Percentiles rank a stretch among this genome's conserved stretches.
These are phyloP conservation scores for Passer montanus DNA, from an alignment of 2,113 vertebrate genomes.

Conservation along the genomic window DNA sequence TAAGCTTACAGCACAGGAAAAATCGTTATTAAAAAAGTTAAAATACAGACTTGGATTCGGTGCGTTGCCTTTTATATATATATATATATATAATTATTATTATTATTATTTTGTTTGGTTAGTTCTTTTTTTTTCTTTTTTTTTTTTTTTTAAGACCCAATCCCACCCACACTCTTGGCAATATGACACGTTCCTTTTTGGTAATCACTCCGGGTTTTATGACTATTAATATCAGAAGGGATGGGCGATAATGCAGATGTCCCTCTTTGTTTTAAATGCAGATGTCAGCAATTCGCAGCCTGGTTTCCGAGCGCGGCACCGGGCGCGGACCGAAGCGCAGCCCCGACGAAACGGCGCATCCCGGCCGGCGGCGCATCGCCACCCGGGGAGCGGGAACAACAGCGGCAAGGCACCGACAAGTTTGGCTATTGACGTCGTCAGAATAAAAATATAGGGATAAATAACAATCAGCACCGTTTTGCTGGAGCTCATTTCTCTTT, in stretches of 20 bases:
- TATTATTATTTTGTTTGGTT: background rate
- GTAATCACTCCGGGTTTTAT: slow-evolving; percentile 30
- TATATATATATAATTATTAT: background rate
- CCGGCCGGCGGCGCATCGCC: background rate
- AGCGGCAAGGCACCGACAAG: background rate
- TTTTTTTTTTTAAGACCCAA: background rate
- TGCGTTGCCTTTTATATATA: slow-evolving; percentile 57
- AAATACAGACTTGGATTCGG: slow-evolving; percentile 83
- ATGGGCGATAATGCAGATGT: background rate
- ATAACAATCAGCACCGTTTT: background rate
- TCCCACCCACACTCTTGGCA: slow-evolving; percentile 31
- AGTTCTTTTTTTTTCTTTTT: no score
- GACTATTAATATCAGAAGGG: slow-evolving; percentile 65
- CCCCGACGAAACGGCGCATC: background rate
- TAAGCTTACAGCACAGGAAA: slow-evolving; percentile 87
- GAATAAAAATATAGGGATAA: background rate
- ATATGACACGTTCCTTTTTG: slow-evolving; percentile 62
- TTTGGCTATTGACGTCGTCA: background rate
- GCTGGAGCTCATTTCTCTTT: background rate
- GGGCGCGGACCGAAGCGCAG: background rate
- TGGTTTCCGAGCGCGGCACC: background rate
- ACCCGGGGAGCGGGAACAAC: background rate
- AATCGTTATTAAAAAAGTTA: slow-evolving; percentile 99
- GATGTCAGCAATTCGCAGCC: background rate
- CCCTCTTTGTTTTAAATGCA: background rate